These are phyloP conservation scores for Threskiornis aethiopicus DNA, from an alignment of 2,797 vertebrate species.

Conservation along the genomic window DNA sequence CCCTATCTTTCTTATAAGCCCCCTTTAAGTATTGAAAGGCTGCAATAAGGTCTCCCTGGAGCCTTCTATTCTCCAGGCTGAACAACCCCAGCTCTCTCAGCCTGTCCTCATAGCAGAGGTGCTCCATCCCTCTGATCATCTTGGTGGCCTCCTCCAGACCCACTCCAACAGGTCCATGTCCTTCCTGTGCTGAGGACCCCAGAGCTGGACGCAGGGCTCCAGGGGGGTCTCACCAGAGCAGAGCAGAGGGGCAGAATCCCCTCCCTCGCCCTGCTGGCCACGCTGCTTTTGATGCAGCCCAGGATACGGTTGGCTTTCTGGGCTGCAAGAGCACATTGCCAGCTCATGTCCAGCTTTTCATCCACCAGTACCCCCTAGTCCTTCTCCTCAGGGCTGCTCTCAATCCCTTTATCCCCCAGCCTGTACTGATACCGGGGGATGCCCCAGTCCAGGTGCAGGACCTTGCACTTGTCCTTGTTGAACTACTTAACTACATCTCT, in stretches of 20 bases:
- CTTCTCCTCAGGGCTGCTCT: neutral
- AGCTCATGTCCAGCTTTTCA: neutral
- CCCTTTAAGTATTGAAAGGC: neutral
- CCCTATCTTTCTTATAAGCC: no score
- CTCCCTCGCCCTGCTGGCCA: neutral
- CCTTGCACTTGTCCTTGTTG: neutral
- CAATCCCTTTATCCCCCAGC: neutral
- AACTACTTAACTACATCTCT: neutral
- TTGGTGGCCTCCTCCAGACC: fast-evolving
- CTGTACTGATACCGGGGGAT: fast-evolving
- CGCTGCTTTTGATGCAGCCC: neutral
- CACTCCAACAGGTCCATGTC: neutral
- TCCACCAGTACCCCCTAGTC: no score
- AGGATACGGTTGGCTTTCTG: neutral
- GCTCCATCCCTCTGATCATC: neutral
- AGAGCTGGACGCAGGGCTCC: fast-evolving
- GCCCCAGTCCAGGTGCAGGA: neutral
- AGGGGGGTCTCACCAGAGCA: fast-evolving
- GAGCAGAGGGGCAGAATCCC: neutral
- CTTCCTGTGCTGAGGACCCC: fast-evolving
- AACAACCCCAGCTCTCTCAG: neutral
- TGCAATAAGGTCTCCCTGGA: fast-evolving
- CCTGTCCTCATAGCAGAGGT: fast-evolving
- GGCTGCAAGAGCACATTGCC: fast-evolving
- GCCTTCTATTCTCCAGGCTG: neutral